A percentile compares a stretch with the other conserved stretches of the same genome.
phyloP scores from a whole-genome alignment of 1,140 invertebrate genomes.

The Solenopsis fugax region DNA sequence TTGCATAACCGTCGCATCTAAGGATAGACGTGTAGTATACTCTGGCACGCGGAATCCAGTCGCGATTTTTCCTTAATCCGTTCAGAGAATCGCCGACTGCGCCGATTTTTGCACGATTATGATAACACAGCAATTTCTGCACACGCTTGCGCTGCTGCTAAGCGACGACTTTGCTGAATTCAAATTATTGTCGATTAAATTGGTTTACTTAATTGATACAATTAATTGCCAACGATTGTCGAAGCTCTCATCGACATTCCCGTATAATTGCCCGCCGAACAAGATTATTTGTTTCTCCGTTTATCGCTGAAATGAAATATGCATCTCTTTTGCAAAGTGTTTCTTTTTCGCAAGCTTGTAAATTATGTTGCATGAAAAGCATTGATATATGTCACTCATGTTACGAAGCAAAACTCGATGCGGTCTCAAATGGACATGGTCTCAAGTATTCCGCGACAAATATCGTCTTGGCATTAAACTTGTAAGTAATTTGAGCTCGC shows the following conservation, averaged over 20 bases:
- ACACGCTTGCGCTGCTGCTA: neutral
- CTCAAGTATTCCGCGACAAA: neutral
- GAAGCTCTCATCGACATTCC: neutral
- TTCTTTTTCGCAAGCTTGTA: neutral
- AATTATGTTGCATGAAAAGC: neutral
- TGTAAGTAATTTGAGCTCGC: neutral
- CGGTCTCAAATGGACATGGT: neutral
- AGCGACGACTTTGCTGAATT: neutral
- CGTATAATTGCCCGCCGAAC: neutral
- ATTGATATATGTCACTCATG: neutral
- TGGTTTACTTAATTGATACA: neutral
- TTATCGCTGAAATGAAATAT: neutral
- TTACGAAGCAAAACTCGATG: neutral
- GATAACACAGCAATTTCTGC: neutral
- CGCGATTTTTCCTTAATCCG: slow-evolving; percentile 22
- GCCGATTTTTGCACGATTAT: neutral
- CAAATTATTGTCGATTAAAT: neutral
- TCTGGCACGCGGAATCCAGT: neutral
- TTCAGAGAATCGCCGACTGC: neutral
- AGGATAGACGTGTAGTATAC: neutral
- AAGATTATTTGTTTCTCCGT: neutral
- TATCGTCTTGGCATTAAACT: no score
- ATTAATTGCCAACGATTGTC: neutral
- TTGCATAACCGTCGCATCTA: slow-evolving; percentile 63
- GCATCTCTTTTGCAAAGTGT: neutral